Conservation (phyloP, 2,113 vertebrate genomes). For the Gallinago jamesoni region DNA sequence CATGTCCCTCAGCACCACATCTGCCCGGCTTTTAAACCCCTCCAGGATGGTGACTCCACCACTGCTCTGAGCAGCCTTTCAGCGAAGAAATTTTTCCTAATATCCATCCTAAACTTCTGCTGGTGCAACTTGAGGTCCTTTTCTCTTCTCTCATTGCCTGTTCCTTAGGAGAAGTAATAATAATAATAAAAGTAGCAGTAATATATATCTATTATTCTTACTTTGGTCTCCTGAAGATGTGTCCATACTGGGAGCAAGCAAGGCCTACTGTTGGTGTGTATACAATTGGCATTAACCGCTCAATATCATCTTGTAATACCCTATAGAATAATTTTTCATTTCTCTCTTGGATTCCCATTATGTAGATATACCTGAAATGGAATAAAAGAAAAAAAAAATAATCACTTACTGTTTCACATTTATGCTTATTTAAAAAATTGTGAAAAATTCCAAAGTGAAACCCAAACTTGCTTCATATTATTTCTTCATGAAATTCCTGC, state of each 20-base stretch:
- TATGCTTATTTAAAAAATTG: background rate
- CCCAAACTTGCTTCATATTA: background rate
- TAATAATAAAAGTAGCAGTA: background rate
- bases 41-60: no score
- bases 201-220: conserved; percentile 62
- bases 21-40: no score
- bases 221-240: conserved; percentile 97
- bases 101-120: no score
- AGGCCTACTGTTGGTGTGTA: conserved; percentile 97
- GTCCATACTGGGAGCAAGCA: conserved; percentile 96
- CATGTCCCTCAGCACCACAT: no score
- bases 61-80: no score
- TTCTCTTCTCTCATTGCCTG: no score
- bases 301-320: conserved; percentile 92
- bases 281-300: conserved; percentile 94
- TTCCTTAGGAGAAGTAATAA: no score
- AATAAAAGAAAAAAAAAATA: background rate
- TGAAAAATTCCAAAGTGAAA: background rate
- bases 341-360: conserved; percentile 98
- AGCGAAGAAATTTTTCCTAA: no score
- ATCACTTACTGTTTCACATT: fast-evolving
- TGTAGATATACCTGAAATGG: conserved; percentile 88
- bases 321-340: conserved; percentile 95
- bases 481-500: background rate
- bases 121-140: no score